phyloP scores from a whole-genome alignment of 30 jellyfish, hydroid and myxozoan genomes.

The Cassiopea andromeda region DNA sequence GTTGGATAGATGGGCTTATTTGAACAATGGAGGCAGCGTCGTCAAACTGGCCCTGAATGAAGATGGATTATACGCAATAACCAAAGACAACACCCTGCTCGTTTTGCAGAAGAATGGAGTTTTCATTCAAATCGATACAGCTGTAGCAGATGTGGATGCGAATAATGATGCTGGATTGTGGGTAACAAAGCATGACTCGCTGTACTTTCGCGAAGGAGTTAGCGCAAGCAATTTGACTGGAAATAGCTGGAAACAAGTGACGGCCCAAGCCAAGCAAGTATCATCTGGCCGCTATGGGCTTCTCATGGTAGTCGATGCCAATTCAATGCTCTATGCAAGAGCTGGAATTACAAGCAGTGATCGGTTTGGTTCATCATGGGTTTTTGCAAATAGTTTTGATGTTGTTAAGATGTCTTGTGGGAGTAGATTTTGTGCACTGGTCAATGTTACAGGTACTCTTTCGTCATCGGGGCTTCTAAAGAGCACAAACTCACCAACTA shows the following conservation, averaged over 20 bases:
- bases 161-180: conserved; percentile 35
- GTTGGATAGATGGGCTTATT: conserved; percentile 6
- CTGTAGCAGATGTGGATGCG: not conserved
- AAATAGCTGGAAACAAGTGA: not conserved
- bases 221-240: conserved; percentile 14
- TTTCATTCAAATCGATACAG: not conserved
- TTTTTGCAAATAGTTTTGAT: not conserved
- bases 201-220: conserved; percentile 24
- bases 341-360: not conserved
- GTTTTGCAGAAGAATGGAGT: not conserved
- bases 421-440: not conserved
- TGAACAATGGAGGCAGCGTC: conserved; percentile 9
- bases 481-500: conserved; percentile 15
- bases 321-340: not conserved
- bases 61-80: conserved; percentile 9
- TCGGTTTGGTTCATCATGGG: conserved; percentile 10
- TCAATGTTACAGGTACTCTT: not conserved
- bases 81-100: not conserved
- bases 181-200: not conserved
- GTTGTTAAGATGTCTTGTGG: conserved; percentile 9
- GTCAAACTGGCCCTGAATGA: not conserved
- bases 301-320: not conserved
- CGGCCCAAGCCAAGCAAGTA: not conserved
- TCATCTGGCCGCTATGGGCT: conserved; percentile 45
- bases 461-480: conserved; percentile 21